Evolutionary conservation across 2,888 invertebrate genomes (phyloP).

Genomic region (Charanyca ferruginea): DNA sequence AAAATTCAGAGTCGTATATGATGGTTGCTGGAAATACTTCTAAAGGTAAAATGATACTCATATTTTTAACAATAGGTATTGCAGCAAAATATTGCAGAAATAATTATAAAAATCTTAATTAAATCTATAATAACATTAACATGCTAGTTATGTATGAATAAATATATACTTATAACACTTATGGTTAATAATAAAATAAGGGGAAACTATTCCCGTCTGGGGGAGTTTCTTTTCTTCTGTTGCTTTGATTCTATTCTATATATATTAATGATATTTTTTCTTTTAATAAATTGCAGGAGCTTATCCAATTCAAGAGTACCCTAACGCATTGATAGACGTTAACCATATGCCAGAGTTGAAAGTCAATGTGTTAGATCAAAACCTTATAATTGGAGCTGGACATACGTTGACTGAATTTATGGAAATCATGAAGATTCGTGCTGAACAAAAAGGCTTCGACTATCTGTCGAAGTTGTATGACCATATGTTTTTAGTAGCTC

Average conservation of each 20-base stretch:
- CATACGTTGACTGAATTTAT: constrained; percentile 89
- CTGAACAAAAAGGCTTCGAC: constrained; percentile 82
- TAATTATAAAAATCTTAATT: too few relatives aligned
- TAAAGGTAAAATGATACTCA: constrained; percentile 87
- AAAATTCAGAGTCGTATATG: constrained; percentile 84
- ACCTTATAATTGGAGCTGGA: constrained; percentile 90
- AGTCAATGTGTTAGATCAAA: constrained; percentile 75
- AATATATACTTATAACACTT: too few relatives aligned
- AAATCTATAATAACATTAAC: too few relatives aligned
- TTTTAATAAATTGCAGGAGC: constrained; percentile 74
- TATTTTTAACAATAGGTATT: too few relatives aligned
- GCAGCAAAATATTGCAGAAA: too few relatives aligned
- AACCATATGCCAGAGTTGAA: constrained; percentile 90
- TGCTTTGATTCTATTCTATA: too few relatives aligned
- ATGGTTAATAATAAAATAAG: too few relatives aligned
- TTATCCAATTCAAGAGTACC: constrained; percentile 76
- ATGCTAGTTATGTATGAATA: too few relatives aligned
- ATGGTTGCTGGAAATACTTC: constrained; percentile 94
- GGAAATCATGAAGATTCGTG: constrained; percentile 78
- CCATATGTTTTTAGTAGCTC: constrained; percentile 93
- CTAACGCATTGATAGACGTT: constrained; percentile 91
- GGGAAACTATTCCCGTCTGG: too few relatives aligned
- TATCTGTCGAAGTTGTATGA: constrained; percentile 91
- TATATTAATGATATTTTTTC: too few relatives aligned
- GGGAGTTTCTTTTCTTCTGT: too few relatives aligned